Base-by-base conservation (phyloP, 2,888 invertebrate genomes). In the Neoitamus cyanurus region DNA sequence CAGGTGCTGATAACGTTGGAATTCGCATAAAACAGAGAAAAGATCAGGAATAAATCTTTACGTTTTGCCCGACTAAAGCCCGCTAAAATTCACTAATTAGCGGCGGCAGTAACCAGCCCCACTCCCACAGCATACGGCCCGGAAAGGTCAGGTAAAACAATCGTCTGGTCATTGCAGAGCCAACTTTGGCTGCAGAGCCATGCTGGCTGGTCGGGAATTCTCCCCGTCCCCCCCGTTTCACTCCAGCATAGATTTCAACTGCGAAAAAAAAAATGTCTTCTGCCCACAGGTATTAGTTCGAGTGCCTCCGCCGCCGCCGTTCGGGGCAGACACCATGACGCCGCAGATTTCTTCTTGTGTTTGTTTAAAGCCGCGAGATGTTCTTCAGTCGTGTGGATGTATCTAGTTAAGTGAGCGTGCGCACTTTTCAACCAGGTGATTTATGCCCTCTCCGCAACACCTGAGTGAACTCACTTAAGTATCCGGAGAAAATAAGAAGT, bases 361-460 rank as follows among this genome's bases (percentile, higher is more conserved):
- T 42, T 42, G n/a, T 3, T 42, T 42, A 42, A 42, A 42, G 9
- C 58, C n/a, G n/a, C n/a, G n/a, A n/a, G 58, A 42, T 58, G 15
- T 58, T 15, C 58, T 58, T 25, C 58, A 58, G 58, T 20, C 15
- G 20, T 6, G 15, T 15, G 15, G 7, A 20, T 5, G 58, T 28
- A 36, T 75, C 42, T 13, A 75, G 42, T 42, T 75, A 75, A 75
- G 42, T 25, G 42, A 75, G 75, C 37, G 42, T 42, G 75, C 37
- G 42, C 75, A 75, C 75, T 75, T 37, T 75, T 58, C 58, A 42
- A 42, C 25, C 13, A 42, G 42, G 42, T 75, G 75, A 75, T 75
- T 75, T 75, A 75, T 75, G 75, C 42, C 42, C 42, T 42, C 42
- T 37, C 34, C 36, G 75, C 25, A 46, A 75, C 75, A 75, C 75